phyloP scores from a whole-genome alignment of 1,140 invertebrate species.

The Scylla paramamosain region DNA sequence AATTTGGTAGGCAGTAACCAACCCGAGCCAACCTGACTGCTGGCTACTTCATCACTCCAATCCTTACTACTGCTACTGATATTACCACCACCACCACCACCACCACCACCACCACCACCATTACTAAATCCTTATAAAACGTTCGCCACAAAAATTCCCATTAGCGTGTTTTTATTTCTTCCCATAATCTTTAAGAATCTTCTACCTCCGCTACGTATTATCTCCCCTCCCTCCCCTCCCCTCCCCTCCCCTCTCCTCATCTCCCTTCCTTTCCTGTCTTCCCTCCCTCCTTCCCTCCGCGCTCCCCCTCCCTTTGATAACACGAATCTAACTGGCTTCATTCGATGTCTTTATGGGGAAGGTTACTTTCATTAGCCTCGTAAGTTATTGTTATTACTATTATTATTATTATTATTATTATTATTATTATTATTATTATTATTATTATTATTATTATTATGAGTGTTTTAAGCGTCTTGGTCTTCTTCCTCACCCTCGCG shows the following conservation, averaged over 20 bases:
- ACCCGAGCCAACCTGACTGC: no score
- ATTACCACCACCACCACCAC: not conserved
- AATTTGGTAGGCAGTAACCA: no score
- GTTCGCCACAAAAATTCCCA: no score
- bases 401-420: constrained; percentile 26
- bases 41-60: not conserved
- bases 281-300: not conserved
- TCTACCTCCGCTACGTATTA: not conserved
- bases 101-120: no score
- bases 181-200: not conserved
- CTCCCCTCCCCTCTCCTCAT: not conserved
- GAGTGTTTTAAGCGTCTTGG: not conserved
- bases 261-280: not conserved
- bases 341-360: not conserved
- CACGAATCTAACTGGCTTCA: not conserved
- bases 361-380: no score
- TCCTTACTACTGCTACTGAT: not conserved
- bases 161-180: no score
- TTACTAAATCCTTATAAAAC: no score
- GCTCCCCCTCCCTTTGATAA: not conserved
- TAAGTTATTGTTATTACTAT: not conserved
- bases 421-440: constrained; percentile 18
- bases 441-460: constrained; percentile 17
- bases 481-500: not conserved
- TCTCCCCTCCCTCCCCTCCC: not conserved